Evolutionary conservation across 2,888 invertebrate genomes (phyloP).

Genomic region (Acheta domesticus): DNA sequence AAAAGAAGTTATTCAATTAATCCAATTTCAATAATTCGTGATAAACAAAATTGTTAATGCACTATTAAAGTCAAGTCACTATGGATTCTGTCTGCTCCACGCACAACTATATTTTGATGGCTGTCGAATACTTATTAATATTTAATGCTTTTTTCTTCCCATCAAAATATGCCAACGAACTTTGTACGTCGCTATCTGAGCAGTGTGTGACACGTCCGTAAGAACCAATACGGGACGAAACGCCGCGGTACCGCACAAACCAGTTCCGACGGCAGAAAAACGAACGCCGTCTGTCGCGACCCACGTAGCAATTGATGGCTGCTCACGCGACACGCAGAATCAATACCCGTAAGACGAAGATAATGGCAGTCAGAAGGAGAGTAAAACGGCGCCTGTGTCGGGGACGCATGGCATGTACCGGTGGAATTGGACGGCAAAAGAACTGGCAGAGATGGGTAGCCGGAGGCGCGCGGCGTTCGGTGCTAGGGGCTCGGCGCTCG

Average conservation of each 20-base stretch:
- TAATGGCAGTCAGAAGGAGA: not conserved
- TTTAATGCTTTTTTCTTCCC: too few species aligned
- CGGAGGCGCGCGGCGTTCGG: not conserved
- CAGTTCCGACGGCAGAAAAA: not conserved
- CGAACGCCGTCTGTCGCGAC: not conserved
- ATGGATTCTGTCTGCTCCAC: too few species aligned
- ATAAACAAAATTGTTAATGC: too few species aligned
- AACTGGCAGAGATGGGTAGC: not conserved
- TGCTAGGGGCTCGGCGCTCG: not conserved
- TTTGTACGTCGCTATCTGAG: too few species aligned
- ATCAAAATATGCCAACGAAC: too few species aligned
- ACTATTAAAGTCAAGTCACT: too few species aligned
- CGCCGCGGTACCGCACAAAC: not conserved
- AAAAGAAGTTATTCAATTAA: too few species aligned
- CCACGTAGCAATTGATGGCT: not conserved
- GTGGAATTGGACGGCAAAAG: not conserved
- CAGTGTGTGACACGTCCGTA: too few species aligned
- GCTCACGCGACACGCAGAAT: not conserved
- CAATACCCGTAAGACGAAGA: constrained; percentile 3
- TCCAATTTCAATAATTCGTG: too few species aligned
- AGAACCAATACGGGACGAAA: too few species aligned
- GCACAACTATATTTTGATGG: too few species aligned
- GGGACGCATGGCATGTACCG: constrained; percentile 4
- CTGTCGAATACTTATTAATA: too few species aligned
- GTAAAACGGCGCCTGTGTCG: constrained; percentile 18